Evolutionary conservation across 2,113 vertebrate genomes (phyloP).

Genomic region (Larimichthys crocea): DNA sequence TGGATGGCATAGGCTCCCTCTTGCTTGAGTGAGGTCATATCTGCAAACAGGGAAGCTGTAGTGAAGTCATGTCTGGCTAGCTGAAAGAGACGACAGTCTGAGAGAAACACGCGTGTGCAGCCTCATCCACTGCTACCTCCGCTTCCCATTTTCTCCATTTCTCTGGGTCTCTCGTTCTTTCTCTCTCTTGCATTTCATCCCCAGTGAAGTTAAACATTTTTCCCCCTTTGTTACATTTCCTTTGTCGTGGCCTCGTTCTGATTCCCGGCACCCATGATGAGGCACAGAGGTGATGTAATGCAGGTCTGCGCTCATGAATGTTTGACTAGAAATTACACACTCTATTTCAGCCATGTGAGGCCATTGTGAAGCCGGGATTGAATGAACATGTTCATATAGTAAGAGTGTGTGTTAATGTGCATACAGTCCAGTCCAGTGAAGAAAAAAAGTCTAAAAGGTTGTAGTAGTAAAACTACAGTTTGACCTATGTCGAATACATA

Average conservation of each 20-base stretch:
- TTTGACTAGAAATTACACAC: constrained; percentile 77
- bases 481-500: neutral
- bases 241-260: constrained; percentile 26
- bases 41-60: constrained; percentile 47
- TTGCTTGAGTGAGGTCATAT: constrained; percentile 71
- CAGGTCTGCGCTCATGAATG: constrained; percentile 74
- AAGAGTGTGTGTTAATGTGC: neutral
- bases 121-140: neutral
- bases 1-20: constrained; percentile 49
- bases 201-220: constrained; percentile 16
- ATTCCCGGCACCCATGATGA: constrained; percentile 34
- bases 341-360: constrained; percentile 74
- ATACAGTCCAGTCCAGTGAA: neutral
- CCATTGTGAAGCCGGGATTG: constrained; percentile 24
- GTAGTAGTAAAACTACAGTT: neutral
- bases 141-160: constrained; percentile 7
- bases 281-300: constrained; percentile 65
- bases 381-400: constrained; percentile 34
- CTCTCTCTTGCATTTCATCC: neutral
- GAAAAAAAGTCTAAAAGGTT: neutral
- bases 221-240: neutral
- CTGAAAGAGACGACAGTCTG: constrained; percentile 44
- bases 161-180: neutral
- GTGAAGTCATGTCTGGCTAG: constrained; percentile 71
- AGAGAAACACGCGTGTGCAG: constrained; percentile 8